Evolutionary conservation across 30 jellyfish, hydroid and myxozoan species (phyloP), one percentile per base, ranked within the genome.

Genomic region (Aurelia sp.): DNA sequence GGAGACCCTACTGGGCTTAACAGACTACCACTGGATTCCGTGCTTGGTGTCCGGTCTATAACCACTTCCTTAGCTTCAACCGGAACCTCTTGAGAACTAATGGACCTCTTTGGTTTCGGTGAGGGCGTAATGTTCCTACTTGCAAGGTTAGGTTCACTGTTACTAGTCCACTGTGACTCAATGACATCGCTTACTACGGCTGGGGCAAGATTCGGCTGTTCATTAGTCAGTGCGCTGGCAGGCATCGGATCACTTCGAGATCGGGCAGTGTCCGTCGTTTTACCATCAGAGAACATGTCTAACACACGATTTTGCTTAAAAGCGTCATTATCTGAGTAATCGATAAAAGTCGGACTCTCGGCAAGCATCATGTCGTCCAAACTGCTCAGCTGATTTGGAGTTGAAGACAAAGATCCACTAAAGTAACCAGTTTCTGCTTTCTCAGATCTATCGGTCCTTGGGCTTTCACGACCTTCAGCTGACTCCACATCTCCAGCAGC

Each of bases 381-480:
- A 62, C 88, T 71, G 86, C 97, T 85, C 53, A 88, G 85, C 79
- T 89, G 90, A 59, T 76, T 94, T 23, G 96, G 91, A 21, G 96
- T 89, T 27, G 97, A 88, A 7, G 85, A 84, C 16, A 72, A 70
- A 51, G 96, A 83, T 65, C 94, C 82, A 80, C 96, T 83, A 31
- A 59, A 77, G 79, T 82, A 81, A n/a, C 96, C 97, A 18, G 96
- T 81, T 18, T 85, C 97, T 21, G 90, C 85, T 47, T 87, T 90
- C 18, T 79, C 92, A 13, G 84, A 65, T 53, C 81, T 66, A 12
- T 86, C 91, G 23, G 88, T 76, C 74, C 74, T 79, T 22, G 96
- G 96, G 72, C 96, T 86, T 13, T 92, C 98, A 52, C 81, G 59
- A 48, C 89, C 92, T n/a, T 80, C 87, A 27, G 75, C 65, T 3